Evolutionary conservation across 2,888 invertebrate species (phyloP).

Genomic region (Eubasilissa splendida): DNA sequence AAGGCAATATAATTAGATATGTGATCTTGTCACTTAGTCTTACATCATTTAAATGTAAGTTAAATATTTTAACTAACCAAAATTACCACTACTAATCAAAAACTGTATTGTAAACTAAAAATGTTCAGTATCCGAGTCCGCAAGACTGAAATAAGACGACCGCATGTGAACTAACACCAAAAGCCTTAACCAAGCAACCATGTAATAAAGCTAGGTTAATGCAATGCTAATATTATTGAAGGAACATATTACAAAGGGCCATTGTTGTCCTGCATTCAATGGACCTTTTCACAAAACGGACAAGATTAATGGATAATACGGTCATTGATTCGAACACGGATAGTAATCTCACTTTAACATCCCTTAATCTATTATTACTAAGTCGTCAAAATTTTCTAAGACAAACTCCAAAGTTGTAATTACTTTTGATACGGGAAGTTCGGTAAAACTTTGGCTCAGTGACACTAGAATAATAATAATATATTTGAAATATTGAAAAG

Average conservation of each 20-base stretch:
- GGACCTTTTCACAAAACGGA: conserved; percentile 28
- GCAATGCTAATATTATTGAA: conserved; percentile 31
- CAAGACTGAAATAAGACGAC: no score
- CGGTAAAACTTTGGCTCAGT: not conserved
- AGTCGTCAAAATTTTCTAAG: not conserved
- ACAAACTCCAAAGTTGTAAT: not conserved
- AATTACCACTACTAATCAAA: no score
- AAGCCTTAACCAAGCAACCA: not conserved
- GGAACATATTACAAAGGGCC: conserved; percentile 4
- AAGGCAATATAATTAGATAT: no score
- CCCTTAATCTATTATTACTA: conserved; percentile 19
- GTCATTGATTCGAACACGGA: conserved; percentile 30
- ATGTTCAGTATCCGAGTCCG: no score
- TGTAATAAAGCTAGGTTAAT: conserved; percentile 20
- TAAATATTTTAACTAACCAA: no score
- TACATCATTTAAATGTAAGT: no score
- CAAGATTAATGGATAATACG: conserved; percentile 35
- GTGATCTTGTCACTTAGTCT: no score
- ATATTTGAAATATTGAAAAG: conserved; percentile 13
- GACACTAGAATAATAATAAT: not conserved
- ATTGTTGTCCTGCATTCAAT: conserved; percentile 33
- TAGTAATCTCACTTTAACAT: conserved; percentile 13
- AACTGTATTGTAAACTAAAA: no score
- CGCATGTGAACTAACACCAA: no score
- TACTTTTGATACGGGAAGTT: not conserved